A percentile compares a stretch with the other conserved stretches of the same genome.
phyloP scores from a whole-genome alignment of 1,140 invertebrate species.

The Patella vulgata region DNA sequence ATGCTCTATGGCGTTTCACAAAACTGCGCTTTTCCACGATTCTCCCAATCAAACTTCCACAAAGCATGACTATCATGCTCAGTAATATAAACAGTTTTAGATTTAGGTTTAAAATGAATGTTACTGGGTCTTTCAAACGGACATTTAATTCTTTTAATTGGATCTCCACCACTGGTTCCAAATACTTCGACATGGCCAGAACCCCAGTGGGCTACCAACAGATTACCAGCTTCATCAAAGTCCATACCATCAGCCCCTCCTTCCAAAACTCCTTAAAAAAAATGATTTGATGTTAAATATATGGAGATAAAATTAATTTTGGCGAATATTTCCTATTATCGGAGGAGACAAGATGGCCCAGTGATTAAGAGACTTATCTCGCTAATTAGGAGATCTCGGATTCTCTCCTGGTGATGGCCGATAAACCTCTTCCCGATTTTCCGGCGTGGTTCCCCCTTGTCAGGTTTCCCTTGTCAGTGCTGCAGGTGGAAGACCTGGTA shows the following conservation, averaged over 20 bases:
- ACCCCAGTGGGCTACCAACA: slow-evolving; percentile 60
- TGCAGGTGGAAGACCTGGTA: too few species aligned
- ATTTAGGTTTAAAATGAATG: slow-evolving; percentile 51
- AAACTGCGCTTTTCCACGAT: slow-evolving; percentile 50
- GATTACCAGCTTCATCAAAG: slow-evolving; percentile 57
- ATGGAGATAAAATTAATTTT: neutral
- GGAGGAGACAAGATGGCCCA: neutral
- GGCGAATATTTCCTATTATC: neutral
- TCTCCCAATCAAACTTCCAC: slow-evolving; percentile 60
- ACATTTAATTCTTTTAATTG: slow-evolving; percentile 49
- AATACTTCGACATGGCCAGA: slow-evolving; percentile 56
- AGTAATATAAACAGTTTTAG: slow-evolving; percentile 54
- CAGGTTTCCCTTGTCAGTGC: too few species aligned
- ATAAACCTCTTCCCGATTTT: too few species aligned
- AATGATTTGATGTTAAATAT: neutral
- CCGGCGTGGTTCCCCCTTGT: too few species aligned
- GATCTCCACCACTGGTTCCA: slow-evolving; percentile 45
- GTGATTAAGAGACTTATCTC: neutral
- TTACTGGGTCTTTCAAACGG: slow-evolving; percentile 58
- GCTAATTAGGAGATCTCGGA: too few species aligned
- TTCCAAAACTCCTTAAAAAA: slow-evolving; percentile 43
- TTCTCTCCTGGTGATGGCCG: too few species aligned
- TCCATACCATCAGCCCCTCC: slow-evolving; percentile 63
- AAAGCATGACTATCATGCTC: slow-evolving; percentile 57
- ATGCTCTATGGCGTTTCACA: too few species aligned